Base-by-base conservation (phyloP, 1,140 invertebrate species). In the Hycleus cichorii region DNA sequence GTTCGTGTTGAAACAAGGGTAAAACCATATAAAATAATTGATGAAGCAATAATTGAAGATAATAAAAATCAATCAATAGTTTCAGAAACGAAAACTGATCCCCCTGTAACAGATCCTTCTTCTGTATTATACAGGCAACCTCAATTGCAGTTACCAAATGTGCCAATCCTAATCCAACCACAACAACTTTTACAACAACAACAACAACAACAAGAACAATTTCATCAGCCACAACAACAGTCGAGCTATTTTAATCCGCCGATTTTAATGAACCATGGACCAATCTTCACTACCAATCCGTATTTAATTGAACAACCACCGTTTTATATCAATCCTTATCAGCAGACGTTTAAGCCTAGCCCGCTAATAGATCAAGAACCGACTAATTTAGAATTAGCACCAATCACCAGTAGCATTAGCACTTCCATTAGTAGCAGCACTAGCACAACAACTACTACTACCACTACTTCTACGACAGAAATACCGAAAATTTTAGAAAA, bases 1-100 rank as follows among this genome's bases (percentile, higher is more conserved):
- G 80, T 87, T 60, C 80, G 81, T 60, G 81, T 86, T 65, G 77
- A 82, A 65, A 85, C 81, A 58, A 81, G 87, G 75, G 80, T 90
- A 77, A 86, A 81, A 72, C 83, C 86, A 61, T 83, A 83, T 69
- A 77, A 76, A 72, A 81, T 70, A 44, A 43, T 62, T 43, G 10
- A 51, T 32, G 50, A 47, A 12, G 64, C 60, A 39, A 56, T 55
- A 32, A 55, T 47, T 42, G 51, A 59, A 51, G 60, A 64, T 65
- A 64, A 65, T 57, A 56, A 58, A 56, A 55, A 56, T 62, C 63
- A 64, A 60, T 56, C 55, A 60, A 61, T 62, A 57, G 47, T 68
- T 68, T 68, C 64, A 68, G 66, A 68, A 49, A 52, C 51, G 48
- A 47, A 45, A 32, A 44, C 42, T 47, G 46, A 32, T 43, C 25